Percentiles rank a stretch among this genome's conserved stretches.
Evolutionary conservation across 2,888 invertebrate genomes (phyloP).

Genomic region (Lissocephala sabroskyi): DNA sequence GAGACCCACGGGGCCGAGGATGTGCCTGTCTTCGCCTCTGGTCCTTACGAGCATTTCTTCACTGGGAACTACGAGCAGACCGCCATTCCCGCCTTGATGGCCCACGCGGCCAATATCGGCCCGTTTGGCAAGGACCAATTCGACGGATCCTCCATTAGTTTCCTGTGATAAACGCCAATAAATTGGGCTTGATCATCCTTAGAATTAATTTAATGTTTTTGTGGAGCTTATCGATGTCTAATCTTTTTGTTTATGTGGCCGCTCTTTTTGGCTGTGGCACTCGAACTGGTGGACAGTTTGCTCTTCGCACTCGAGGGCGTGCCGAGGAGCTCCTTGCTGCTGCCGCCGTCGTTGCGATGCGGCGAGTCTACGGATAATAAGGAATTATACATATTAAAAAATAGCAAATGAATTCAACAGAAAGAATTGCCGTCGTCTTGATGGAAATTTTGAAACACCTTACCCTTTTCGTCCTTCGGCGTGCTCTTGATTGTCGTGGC

Average conservation of each 20-base stretch:
- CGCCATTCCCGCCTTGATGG: conserved; percentile 82
- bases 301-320: conserved; percentile 74
- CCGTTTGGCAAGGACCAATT: too few relatives aligned
- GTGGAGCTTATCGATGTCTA: conserved; percentile 85
- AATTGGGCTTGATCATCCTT: too few relatives aligned
- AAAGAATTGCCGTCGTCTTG: background rate
- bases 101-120: conserved; percentile 81
- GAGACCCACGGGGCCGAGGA: conserved; percentile 87
- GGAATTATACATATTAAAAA: too few relatives aligned
- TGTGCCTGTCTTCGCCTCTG: conserved; percentile 83
- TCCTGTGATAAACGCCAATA: too few relatives aligned
- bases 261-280: conserved; percentile 76
- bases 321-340: conserved; percentile 53
- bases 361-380: conserved; percentile 41
- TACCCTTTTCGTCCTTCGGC: conserved; percentile 71
- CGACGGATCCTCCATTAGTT: too few relatives aligned
- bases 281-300: conserved; percentile 73
- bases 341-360: conserved; percentile 54
- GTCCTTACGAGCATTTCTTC: conserved; percentile 85
- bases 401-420: background rate
- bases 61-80: conserved; percentile 85
- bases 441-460: conserved; percentile 7
- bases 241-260: conserved; percentile 87
- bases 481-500: conserved; percentile 64
- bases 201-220: too few relatives aligned